Evolutionary conservation across 2,113 vertebrate genomes (phyloP).

Genomic region (Xiphophorus hellerii): DNA sequence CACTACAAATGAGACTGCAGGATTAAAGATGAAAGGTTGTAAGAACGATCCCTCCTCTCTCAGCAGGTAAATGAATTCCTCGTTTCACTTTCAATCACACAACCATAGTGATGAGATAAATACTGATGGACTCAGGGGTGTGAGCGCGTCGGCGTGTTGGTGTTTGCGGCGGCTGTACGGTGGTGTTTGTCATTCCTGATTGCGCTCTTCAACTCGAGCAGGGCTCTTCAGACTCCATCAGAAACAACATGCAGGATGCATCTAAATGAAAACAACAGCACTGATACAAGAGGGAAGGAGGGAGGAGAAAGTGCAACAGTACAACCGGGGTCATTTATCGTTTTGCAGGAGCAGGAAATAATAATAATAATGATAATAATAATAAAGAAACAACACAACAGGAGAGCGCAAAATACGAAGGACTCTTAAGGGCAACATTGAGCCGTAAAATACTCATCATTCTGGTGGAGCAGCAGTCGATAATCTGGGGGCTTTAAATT

Average conservation of each 20-base stretch:
- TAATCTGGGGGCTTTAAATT: slow-evolving; percentile 52
- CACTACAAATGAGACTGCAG: slow-evolving; percentile 34
- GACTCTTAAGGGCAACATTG: slow-evolving; percentile 10
- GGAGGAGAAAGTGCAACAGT: neutral
- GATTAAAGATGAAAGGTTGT: slow-evolving; percentile 42
- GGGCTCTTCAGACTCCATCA: slow-evolving; percentile 8
- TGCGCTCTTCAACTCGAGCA: slow-evolving; percentile 38
- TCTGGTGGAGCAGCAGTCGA: slow-evolving; percentile 26
- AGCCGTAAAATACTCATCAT: slow-evolving; percentile 41
- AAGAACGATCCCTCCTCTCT: slow-evolving; percentile 31
- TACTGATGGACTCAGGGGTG: slow-evolving; percentile 2
- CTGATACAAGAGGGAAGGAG: neutral
- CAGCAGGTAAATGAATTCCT: slow-evolving; percentile 26
- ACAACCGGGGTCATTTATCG: neutral
- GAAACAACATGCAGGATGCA: slow-evolving; percentile 29
- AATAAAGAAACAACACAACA: neutral
- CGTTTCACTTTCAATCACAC: slow-evolving; percentile 8
- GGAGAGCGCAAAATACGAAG: slow-evolving; percentile 2
- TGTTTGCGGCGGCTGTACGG: slow-evolving; percentile 9
- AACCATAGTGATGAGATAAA: slow-evolving; percentile 37
- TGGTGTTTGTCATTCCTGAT: slow-evolving; percentile 53
- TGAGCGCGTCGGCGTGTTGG: slow-evolving; percentile 1
- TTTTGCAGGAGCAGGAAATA: neutral
- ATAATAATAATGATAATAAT: slow-evolving; percentile 12
- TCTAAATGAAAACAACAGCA: slow-evolving; percentile 44